Evolutionary conservation across 2,888 invertebrate species (phyloP).

Genomic region (Nephrotoma flavescens): DNA sequence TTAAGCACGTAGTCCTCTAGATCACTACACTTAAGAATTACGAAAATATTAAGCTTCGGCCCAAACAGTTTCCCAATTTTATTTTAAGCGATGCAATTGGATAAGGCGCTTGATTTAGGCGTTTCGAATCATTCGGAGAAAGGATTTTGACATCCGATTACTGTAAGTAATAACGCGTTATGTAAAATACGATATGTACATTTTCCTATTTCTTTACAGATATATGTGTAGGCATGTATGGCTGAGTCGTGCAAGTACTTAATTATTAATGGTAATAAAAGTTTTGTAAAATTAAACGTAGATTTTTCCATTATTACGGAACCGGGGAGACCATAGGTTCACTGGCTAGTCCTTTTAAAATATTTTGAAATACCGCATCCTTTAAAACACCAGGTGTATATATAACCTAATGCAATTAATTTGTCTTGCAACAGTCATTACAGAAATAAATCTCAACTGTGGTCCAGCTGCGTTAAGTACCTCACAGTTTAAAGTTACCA

Average conservation of each 20-base stretch:
- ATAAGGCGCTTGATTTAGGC: conserved; percentile 44
- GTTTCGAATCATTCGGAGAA: conserved; percentile 45
- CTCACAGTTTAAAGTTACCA: too few species aligned
- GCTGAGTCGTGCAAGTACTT: background rate
- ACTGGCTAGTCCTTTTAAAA: conserved; percentile 56
- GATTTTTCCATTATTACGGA: conserved; percentile 16
- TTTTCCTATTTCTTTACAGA: background rate
- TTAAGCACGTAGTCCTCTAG: too few species aligned
- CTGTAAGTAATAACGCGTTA: conserved; percentile 20
- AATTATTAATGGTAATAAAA: background rate
- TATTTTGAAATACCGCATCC: too few species aligned
- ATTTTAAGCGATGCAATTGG: conserved; percentile 50
- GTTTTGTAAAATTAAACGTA: background rate
- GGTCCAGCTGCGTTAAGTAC: too few species aligned
- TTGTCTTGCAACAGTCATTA: too few species aligned
- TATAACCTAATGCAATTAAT: too few species aligned
- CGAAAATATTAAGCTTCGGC: conserved; percentile 43
- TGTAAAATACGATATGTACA: background rate
- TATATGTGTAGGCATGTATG: background rate
- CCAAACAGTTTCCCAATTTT: conserved; percentile 53
- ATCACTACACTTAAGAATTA: conserved; percentile 33
- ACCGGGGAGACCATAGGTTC: conserved; percentile 51
- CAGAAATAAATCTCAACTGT: too few species aligned
- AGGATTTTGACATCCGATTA: conserved; percentile 47
- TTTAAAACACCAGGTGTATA: too few species aligned